Percentiles rank a stretch among this genome's conserved stretches.
phyloP scores from a whole-genome alignment of 2,113 vertebrate genomes.

The Bungarus multicinctus region DNA sequence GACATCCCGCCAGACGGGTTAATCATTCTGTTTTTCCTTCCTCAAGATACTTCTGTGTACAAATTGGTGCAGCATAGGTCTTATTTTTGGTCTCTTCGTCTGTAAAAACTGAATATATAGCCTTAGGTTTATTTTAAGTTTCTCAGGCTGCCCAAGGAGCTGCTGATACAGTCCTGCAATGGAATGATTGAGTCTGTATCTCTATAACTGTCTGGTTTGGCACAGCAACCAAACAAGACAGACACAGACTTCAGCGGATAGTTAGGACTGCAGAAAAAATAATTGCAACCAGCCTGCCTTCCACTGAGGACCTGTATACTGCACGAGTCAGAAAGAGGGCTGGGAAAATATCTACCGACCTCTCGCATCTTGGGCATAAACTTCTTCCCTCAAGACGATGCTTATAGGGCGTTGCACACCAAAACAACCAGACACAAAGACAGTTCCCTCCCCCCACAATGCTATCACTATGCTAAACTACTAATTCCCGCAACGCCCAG shows the following conservation, averaged over 20 bases:
- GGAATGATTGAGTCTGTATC: background rate
- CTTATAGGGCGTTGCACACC: background rate
- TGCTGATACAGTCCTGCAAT: background rate
- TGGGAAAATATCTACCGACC: background rate
- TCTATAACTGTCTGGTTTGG: background rate
- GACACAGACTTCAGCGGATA: background rate
- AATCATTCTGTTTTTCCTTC: background rate
- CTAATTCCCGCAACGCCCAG: too few relatives aligned
- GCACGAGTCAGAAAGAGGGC: background rate
- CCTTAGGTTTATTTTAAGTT: background rate
- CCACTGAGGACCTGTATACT: background rate
- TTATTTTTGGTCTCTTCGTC: background rate
- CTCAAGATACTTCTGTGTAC: background rate
- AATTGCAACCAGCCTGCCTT: background rate
- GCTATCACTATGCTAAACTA: background rate
- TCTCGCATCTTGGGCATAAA: background rate
- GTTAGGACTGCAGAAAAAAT: background rate
- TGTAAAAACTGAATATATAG: background rate
- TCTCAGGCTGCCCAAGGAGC: background rate
- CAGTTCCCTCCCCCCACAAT: rapidly evolving
- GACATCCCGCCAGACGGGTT: background rate
- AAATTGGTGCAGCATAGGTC: background rate
- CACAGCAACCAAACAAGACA: background rate
- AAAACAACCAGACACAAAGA: background rate
- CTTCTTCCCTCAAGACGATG: background rate